phyloP scores from a whole-genome alignment of 2,113 vertebrate species.

The Saccopteryx bilineata region DNA sequence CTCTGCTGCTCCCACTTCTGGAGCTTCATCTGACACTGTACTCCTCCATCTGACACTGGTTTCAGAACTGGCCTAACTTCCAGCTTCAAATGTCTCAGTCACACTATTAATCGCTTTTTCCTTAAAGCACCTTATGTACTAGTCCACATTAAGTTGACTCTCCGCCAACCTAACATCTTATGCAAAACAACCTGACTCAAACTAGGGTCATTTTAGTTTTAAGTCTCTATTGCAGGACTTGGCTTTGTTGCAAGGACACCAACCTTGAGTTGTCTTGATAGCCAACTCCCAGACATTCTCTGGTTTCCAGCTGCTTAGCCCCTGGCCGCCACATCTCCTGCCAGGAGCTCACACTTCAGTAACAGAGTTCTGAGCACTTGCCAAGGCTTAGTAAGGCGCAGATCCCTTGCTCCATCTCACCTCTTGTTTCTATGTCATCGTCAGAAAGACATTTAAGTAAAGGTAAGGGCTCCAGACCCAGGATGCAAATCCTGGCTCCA shows the following conservation, averaged over 20 bases:
- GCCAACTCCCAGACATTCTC: background rate
- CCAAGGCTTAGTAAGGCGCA: fast-evolving
- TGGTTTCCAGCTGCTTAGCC: background rate
- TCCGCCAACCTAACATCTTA: fast-evolving
- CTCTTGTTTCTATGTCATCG: too few relatives aligned
- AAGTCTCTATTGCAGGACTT: background rate
- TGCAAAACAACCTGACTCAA: background rate
- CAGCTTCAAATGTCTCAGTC: background rate
- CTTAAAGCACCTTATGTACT: background rate
- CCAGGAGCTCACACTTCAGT: background rate
- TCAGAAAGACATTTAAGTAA: background rate
- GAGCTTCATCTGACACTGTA: too few relatives aligned
- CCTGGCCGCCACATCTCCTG: background rate
- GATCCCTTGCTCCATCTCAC: background rate
- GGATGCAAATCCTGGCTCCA: too few relatives aligned
- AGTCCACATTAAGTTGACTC: background rate
- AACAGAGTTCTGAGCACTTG: background rate
- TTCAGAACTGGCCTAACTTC: fast-evolving
- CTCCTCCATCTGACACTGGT: background rate
- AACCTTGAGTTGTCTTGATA: background rate
- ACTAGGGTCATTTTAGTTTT: background rate
- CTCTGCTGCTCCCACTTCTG: too few relatives aligned
- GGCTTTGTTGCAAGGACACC: too few relatives aligned
- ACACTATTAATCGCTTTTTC: too few relatives aligned
- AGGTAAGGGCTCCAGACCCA: background rate